These are phyloP conservation scores for Notamacropus eugenii DNA, from an alignment of 2,797 vertebrate genomes.

Conservation along the genomic window DNA sequence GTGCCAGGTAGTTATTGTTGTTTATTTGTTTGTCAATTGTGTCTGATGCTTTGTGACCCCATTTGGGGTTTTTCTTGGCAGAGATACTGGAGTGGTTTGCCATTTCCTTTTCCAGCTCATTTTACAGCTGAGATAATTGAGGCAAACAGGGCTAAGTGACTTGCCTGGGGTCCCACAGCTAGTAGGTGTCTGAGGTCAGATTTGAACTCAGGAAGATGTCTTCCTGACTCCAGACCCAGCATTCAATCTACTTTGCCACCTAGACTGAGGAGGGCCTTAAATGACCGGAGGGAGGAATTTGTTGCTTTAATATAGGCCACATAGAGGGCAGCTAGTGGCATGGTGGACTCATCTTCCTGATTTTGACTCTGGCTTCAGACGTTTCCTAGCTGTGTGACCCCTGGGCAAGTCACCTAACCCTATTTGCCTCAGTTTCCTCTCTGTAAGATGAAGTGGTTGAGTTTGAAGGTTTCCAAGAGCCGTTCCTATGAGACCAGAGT, in stretches of 20 bases:
- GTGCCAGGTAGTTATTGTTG: not conserved
- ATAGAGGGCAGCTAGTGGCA: not conserved
- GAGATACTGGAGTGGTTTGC: not conserved
- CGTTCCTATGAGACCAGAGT: not conserved
- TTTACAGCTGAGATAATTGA: not conserved
- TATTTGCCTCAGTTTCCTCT: not conserved
- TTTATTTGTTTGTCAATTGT: no score
- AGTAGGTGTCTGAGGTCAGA: not conserved
- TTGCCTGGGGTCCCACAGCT: not conserved
- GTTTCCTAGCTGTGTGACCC: not conserved
- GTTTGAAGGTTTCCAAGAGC: not conserved
- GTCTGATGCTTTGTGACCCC: not conserved
- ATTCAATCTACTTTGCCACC: not conserved
- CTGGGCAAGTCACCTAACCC: not conserved
- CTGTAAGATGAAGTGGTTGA: not conserved
- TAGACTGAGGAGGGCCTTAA: not conserved
- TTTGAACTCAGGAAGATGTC: not conserved
- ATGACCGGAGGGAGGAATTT: not conserved
- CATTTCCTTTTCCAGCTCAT: not conserved
- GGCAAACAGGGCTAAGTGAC: not conserved
- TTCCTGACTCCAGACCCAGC: not conserved
- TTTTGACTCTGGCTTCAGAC: not conserved
- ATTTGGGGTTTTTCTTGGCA: not conserved
- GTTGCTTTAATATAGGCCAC: not conserved
- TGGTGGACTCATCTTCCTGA: not conserved